Conservation (phyloP, 2,888 invertebrate genomes). For the Metellina segmentata region DNA sequence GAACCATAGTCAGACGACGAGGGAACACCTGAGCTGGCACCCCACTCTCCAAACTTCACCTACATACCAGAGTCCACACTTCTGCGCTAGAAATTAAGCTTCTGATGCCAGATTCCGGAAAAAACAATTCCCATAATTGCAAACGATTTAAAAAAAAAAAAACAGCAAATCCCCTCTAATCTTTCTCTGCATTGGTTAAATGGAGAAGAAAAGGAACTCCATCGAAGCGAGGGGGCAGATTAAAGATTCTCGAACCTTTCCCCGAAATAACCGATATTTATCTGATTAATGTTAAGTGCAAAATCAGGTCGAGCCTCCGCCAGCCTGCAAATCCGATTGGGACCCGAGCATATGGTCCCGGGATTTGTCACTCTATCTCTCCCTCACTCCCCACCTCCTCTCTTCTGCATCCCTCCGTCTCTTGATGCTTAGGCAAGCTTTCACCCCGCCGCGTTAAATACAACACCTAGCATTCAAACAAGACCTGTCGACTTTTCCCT, state of each 20-base stretch:
- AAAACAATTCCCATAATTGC: too few relatives aligned
- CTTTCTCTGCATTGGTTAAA: background rate
- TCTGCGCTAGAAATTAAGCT: too few relatives aligned
- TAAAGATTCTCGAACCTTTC: conserved; percentile 46
- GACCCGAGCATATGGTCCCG: conserved; percentile 58
- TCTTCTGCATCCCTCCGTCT: conserved; percentile 6
- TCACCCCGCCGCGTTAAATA: conserved; percentile 21
- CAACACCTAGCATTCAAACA: conserved; percentile 67
- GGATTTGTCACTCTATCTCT: conserved; percentile 67
- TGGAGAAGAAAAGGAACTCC: background rate
- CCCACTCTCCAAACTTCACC: too few relatives aligned
- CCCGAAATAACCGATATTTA: conserved; percentile 44
- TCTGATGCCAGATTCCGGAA: too few relatives aligned
- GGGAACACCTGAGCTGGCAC: too few relatives aligned
- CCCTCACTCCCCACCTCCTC: conserved; percentile 20
- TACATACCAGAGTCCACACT: too few relatives aligned
- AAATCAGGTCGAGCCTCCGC: conserved; percentile 50
- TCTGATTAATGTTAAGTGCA: conserved; percentile 69
- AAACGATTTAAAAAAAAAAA: background rate
- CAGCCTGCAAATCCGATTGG: conserved; percentile 53
- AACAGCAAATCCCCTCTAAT: background rate
- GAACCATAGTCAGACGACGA: too few relatives aligned
- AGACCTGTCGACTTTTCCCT: conserved; percentile 71
- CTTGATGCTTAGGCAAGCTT: background rate
- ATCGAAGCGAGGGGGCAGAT: background rate